Evolutionary conservation across 2,113 vertebrate species (phyloP).

Genomic region (Amphiprion ocellaris): DNA sequence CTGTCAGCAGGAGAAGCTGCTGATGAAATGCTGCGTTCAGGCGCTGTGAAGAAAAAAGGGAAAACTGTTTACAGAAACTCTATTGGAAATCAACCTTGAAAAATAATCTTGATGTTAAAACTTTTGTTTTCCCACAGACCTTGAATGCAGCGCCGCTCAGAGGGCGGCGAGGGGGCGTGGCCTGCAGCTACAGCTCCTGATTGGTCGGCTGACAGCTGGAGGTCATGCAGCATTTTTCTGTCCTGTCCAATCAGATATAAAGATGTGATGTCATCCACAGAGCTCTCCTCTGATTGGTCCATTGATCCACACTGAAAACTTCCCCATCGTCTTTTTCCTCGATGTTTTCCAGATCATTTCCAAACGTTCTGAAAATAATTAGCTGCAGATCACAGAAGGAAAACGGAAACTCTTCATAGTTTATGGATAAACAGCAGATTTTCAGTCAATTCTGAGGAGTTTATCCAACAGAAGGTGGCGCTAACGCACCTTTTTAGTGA

Average conservation of each 20-base stretch:
- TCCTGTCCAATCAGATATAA: slow-evolving; percentile 29
- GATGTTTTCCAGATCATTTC: too few relatives aligned
- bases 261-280: slow-evolving; percentile 2
- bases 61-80: not conserved
- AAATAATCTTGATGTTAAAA: not conserved
- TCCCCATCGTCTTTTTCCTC: too few relatives aligned
- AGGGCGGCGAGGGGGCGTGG: not conserved
- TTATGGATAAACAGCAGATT: too few relatives aligned
- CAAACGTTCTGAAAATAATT: too few relatives aligned
- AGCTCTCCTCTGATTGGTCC: slow-evolving; percentile 43
- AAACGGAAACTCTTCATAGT: too few relatives aligned
- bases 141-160: slow-evolving; percentile 37
- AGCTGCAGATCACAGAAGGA: too few relatives aligned
- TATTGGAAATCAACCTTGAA: not conserved
- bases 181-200: slow-evolving; percentile 1
- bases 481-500: not conserved
- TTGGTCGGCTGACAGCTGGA: slow-evolving; percentile 1
- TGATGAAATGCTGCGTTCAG: slow-evolving; percentile 15
- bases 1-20: slow-evolving; percentile 1
- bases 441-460: too few relatives aligned
- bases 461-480: not conserved
- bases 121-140: not conserved
- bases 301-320: slow-evolving; percentile 54
- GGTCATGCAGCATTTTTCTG: not conserved
- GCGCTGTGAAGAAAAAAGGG: not conserved